These are phyloP conservation scores for Cenopis cana DNA, from an alignment of 2,888 invertebrate genomes.

Conservation along the genomic window DNA sequence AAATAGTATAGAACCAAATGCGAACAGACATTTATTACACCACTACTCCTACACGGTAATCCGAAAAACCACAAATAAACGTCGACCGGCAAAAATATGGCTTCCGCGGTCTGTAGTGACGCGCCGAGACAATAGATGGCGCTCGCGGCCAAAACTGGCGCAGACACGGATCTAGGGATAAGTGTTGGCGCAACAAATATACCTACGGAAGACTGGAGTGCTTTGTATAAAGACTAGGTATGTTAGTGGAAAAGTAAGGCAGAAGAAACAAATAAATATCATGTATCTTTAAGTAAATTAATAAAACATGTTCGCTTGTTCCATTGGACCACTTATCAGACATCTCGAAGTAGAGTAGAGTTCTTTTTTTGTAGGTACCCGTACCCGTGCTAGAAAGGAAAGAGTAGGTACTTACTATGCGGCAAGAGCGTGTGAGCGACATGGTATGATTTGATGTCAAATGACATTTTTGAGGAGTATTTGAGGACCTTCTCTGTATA, in stretches of 20 bases:
- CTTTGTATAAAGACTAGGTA: not conserved
- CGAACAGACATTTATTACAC: constrained; percentile 21
- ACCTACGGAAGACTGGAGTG: not conserved
- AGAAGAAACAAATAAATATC: not conserved
- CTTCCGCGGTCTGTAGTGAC: constrained; percentile 49
- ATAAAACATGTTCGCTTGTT: no score
- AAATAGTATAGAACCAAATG: constrained; percentile 38
- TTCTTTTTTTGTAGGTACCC: no score
- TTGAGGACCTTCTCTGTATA: no score
- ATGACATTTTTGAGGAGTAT: no score
- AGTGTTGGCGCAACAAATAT: not conserved
- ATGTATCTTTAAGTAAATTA: not conserved
- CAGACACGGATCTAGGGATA: constrained; percentile 21
- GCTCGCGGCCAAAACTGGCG: constrained; percentile 51
- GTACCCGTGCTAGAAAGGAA: no score
- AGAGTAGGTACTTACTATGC: no score
- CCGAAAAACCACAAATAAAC: constrained; percentile 43
- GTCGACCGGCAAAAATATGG: constrained; percentile 35
- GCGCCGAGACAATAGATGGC: constrained; percentile 55
- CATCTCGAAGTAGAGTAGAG: no score
- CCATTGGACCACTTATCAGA: no score
- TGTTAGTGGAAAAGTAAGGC: not conserved
- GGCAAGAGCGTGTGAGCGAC: no score
- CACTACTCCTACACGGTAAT: constrained; percentile 45
- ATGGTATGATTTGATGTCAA: no score